These are phyloP conservation scores for Maniola hyperantus DNA, from an alignment of 2,888 invertebrate genomes.

Conservation along the genomic window DNA sequence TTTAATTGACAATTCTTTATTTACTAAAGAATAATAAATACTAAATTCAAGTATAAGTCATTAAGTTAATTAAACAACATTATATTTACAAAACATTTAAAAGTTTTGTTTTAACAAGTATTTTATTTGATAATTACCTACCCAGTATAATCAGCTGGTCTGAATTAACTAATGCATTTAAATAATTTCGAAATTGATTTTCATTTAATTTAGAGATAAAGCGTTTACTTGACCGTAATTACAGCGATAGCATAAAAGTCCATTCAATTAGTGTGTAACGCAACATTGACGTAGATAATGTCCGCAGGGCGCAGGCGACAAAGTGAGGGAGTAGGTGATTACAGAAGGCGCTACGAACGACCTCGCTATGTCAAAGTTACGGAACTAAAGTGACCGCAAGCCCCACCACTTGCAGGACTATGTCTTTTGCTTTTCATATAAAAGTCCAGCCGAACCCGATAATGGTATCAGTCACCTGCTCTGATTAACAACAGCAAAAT, in stretches of 20 bases:
- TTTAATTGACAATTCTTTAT: no score
- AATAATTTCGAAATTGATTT: constrained; percentile 9
- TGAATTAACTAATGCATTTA: not conserved
- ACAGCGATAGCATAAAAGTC: constrained; percentile 21
- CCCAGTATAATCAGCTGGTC: not conserved
- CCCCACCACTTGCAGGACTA: constrained; percentile 72
- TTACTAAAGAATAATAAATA: not conserved
- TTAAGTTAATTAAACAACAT: no score
- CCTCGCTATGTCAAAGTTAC: constrained; percentile 82
- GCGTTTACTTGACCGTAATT: constrained; percentile 17
- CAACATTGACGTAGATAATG: constrained; percentile 45
- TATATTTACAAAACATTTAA: not conserved
- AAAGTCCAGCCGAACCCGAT: constrained; percentile 73
- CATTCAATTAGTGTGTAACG: constrained; percentile 39
- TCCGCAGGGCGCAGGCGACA: constrained; percentile 44
- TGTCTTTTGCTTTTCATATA: constrained; percentile 80
- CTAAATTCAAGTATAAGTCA: no score
- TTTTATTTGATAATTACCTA: not conserved
- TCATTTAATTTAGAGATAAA: constrained; percentile 1
- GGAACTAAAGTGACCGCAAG: constrained; percentile 77
- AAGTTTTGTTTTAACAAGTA: not conserved
- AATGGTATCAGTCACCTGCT: constrained; percentile 80
- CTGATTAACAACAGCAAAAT: constrained; percentile 79
- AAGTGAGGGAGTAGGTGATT: constrained; percentile 44
- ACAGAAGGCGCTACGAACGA: constrained; percentile 64